Conservation (phyloP, 2,888 invertebrate genomes). For the Lottia scabra region DNA sequence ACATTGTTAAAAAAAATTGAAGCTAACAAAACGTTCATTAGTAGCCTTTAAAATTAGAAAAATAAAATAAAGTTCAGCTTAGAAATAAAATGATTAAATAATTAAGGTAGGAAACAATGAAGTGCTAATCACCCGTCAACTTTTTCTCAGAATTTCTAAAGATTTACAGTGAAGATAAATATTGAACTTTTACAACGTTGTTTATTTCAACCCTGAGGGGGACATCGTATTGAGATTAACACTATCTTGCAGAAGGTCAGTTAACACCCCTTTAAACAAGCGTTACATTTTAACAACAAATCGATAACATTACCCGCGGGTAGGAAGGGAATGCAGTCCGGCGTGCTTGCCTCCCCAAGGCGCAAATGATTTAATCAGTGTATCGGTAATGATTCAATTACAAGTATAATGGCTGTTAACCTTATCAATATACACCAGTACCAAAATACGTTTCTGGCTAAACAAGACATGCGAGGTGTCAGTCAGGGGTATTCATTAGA, state of each 20-base stretch:
- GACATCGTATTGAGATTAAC: background rate
- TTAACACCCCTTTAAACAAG: background rate
- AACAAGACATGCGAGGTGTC: background rate
- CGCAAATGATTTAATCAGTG: conserved; percentile 3
- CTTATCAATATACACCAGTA: background rate
- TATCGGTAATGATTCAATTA: background rate
- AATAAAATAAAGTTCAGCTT: no score
- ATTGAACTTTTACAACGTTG: background rate
- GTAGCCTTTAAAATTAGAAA: no score
- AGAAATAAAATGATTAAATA: background rate
- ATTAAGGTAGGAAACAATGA: background rate
- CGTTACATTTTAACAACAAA: background rate
- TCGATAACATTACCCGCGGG: background rate
- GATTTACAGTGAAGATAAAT: background rate
- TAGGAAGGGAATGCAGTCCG: background rate
- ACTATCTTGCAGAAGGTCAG: background rate
- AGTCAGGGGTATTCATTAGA: conserved; percentile 2
- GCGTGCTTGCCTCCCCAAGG: background rate
- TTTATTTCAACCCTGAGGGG: background rate
- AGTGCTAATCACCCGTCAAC: background rate
- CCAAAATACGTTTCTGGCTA: background rate
- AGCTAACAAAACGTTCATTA: no score
- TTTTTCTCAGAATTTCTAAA: background rate
- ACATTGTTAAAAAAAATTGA: no score
- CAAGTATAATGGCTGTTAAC: background rate